phyloP scores from a whole-genome alignment of 2,113 vertebrate species.

The Orientallactaga bullata region DNA sequence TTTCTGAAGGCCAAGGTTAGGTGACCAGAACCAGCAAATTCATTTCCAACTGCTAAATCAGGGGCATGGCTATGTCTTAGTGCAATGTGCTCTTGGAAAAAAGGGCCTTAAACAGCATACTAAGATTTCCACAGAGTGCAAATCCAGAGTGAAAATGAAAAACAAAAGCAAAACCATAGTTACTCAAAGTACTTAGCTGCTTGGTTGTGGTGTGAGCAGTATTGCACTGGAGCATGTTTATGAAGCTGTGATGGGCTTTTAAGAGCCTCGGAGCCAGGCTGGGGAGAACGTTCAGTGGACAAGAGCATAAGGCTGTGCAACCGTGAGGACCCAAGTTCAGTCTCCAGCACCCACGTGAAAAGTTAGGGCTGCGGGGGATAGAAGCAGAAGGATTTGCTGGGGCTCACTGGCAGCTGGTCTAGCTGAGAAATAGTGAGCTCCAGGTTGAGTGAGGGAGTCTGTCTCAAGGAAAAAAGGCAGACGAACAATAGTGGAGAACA shows the following conservation, averaged over 20 bases:
- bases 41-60: not conserved
- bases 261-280: not conserved
- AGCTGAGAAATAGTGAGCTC: too few species aligned
- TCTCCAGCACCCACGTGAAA: too few species aligned
- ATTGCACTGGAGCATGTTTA: not conserved
- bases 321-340: too few species aligned
- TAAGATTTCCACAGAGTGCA: not conserved
- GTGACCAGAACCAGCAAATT: not conserved
- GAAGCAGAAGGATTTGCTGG: too few species aligned
- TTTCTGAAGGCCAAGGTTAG: slow-evolving; percentile 50
- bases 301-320: not conserved
- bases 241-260: not conserved
- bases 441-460: too few species aligned
- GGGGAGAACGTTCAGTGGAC: not conserved
- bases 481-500: too few species aligned
- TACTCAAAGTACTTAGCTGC: not conserved
- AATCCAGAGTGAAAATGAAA: slow-evolving; percentile 6
- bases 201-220: not conserved
- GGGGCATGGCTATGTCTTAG: not conserved
- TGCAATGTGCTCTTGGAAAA: not conserved
- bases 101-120: not conserved
- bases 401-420: too few species aligned
- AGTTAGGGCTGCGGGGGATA: too few species aligned
- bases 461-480: too few species aligned
- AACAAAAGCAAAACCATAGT: not conserved